These are phyloP conservation scores for Micrasema minimum DNA, from an alignment of 1,140 invertebrate genomes.

Conservation along the genomic window DNA sequence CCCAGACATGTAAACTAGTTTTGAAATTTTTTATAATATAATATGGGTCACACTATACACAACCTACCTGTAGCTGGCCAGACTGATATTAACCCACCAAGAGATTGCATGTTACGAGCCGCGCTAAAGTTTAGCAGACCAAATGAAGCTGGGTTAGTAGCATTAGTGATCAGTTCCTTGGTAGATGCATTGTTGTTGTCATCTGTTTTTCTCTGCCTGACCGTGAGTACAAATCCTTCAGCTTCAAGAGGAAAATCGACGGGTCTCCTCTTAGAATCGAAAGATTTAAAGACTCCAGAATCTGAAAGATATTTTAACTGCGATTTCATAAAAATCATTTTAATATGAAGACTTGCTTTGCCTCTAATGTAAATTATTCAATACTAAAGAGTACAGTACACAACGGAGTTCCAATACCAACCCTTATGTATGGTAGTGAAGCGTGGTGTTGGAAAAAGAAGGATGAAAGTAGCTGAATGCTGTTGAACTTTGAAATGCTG, in stretches of 20 bases:
- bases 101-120: too few relatives aligned
- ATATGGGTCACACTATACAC: too few relatives aligned
- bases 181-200: constrained; percentile 52
- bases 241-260: constrained; percentile 61
- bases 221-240: constrained; percentile 66
- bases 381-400: too few relatives aligned
- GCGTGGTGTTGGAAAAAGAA: too few relatives aligned
- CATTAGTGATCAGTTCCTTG: constrained; percentile 61
- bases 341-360: not conserved
- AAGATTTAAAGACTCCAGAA: constrained; percentile 59
- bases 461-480: too few relatives aligned
- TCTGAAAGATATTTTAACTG: constrained; percentile 29
- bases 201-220: constrained; percentile 57
- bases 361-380: too few relatives aligned
- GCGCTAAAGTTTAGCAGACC: constrained; percentile 69
- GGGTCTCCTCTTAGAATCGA: constrained; percentile 65
- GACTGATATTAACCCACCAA: too few relatives aligned
- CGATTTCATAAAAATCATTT: not conserved
- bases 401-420: too few relatives aligned
- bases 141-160: constrained; percentile 67
- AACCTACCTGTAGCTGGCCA: too few relatives aligned
- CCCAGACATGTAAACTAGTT: too few relatives aligned
- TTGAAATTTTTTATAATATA: too few relatives aligned
- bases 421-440: too few relatives aligned
- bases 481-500: not conserved